Conservation (phyloP, 1,140 invertebrate genomes). For the Euglossa dilemma region DNA sequence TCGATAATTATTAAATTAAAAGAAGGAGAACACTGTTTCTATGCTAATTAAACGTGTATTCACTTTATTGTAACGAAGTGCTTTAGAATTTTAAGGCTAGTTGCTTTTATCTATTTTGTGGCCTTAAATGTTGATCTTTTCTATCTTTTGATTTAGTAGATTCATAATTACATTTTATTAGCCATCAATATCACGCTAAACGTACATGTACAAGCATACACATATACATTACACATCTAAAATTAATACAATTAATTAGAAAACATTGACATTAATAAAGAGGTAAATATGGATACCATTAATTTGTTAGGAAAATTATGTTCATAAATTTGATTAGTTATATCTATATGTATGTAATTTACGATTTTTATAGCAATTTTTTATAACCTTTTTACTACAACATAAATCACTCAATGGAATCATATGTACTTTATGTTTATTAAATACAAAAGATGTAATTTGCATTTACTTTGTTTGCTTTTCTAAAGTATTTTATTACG, state of each 20-base stretch:
- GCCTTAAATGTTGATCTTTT: constrained; percentile 25
- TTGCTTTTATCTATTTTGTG: constrained; percentile 37
- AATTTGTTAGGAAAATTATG: neutral
- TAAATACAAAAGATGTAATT: neutral
- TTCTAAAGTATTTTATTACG: constrained; percentile 2
- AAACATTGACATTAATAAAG: neutral
- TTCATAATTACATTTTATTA: neutral
- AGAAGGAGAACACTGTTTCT: constrained; percentile 22
- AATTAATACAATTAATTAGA: neutral
- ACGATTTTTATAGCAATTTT: constrained; percentile 6
- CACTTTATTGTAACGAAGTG: constrained; percentile 7
- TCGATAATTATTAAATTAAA: neutral
- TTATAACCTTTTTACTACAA: constrained; percentile 38
- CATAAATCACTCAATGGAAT: constrained; percentile 51
- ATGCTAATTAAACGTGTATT: constrained; percentile 31
- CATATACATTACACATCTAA: neutral
- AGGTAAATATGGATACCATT: neutral
- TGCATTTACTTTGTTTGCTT: neutral
- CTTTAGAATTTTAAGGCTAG: constrained; percentile 29
- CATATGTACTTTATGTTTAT: constrained; percentile 28
- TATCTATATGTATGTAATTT: neutral
- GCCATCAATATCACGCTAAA: neutral
- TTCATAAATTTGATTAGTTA: neutral
- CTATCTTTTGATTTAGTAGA: neutral
- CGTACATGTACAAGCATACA: neutral